Percentiles rank a stretch among this genome's conserved stretches.
phyloP scores from a whole-genome alignment of 1,140 invertebrate genomes.

The Octopus bimaculoides region DNA sequence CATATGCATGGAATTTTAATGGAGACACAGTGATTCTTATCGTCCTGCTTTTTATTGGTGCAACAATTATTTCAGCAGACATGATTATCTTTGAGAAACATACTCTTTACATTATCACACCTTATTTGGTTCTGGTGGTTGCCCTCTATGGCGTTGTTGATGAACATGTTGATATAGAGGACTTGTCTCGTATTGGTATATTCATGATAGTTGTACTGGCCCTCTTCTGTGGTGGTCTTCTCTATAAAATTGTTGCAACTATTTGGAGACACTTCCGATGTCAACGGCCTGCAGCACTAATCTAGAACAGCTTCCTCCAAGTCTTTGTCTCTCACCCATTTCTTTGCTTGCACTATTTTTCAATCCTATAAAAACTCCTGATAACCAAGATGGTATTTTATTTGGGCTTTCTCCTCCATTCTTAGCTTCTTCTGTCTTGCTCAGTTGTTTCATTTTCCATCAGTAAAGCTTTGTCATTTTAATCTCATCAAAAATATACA shows the following conservation, averaged over 20 bases:
- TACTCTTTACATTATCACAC: conserved; percentile 44
- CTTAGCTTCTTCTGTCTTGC: too few relatives aligned
- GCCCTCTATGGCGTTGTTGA: conserved; percentile 31
- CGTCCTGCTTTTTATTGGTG: conserved; percentile 31
- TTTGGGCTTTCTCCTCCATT: too few relatives aligned
- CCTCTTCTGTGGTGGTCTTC: background rate
- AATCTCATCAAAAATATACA: too few relatives aligned
- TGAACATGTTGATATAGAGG: background rate
- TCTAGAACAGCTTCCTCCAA: too few relatives aligned
- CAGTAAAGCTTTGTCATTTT: too few relatives aligned
- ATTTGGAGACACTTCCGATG: background rate
- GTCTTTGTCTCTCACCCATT: too few relatives aligned
- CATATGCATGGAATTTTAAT: conserved; percentile 23
- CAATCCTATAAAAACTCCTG: too few relatives aligned
- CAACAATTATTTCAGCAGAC: conserved; percentile 38
- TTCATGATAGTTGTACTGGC: background rate
- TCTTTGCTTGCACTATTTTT: too few relatives aligned
- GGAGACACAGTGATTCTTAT: conserved; percentile 24
- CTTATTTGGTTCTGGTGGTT: conserved; percentile 44
- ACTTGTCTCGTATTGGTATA: background rate
- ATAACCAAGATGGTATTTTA: too few relatives aligned
- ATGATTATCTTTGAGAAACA: conserved; percentile 40
- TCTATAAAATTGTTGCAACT: background rate
- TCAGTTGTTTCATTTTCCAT: too few relatives aligned
- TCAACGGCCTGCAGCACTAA: background rate